Evolutionary conservation across 2,888 invertebrate genomes (phyloP), one percentile per base, ranked within the genome.

Genomic region (Brenthis daphne): DNA sequence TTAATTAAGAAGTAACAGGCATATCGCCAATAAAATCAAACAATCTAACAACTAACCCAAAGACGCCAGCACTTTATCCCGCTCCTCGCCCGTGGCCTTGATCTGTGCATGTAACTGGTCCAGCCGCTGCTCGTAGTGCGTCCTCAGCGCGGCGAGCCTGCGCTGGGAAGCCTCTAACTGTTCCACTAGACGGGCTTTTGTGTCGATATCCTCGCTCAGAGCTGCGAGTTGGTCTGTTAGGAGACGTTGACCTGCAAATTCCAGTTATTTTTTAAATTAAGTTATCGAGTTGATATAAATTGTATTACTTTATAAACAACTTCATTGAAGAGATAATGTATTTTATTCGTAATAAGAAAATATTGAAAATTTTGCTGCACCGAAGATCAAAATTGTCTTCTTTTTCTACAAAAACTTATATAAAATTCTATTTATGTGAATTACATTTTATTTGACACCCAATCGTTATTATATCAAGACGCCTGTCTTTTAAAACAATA

Each of bases 101-200:
- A 99, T 99, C 82, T 96, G 96, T 14, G 95, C 94, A 82, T 97
- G 96, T 50, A 99, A 89, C 71, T 97, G 96, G 73, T 95, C 94
- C 13, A 99, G 93, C 80, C 99, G 97, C 71, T 97, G 97, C 87
- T 99, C 99, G 88, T 99, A 99, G 83, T 99, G 98, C 74, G 95
- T 95, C 69, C 96, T 94, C 94, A 99, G 95, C 0, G 96, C 95
- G 64, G 97, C 96, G 82, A 99, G 94, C 60, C 98, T 93, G 65
- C 96, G 94, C 83, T 99, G 98, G 0, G 97, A 97, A 68, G 96
- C 90, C 85, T 99, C 99, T 75, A 99, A 87, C 81, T 99, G 98
- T 80, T 98, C 98, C 73, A 99, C 98, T 57, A 99, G 93, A 68
- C 97, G 96, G 76, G 98, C 97, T 85, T 99, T 99, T 67, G 98